phyloP scores from a whole-genome alignment of 2,797 vertebrate species.

The Betta splendens region DNA sequence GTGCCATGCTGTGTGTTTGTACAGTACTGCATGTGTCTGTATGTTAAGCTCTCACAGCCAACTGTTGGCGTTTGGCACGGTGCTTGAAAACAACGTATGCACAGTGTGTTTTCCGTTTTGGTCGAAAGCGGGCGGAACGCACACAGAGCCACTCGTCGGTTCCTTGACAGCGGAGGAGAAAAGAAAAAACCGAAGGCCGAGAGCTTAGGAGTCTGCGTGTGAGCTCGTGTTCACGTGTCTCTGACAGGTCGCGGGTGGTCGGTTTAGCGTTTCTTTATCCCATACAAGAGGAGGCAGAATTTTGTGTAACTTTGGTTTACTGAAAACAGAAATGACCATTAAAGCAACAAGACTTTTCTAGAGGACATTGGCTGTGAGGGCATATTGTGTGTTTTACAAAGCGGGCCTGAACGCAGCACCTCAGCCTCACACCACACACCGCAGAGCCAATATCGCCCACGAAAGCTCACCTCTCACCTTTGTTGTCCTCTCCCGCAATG shows the following conservation, averaged over 20 bases:
- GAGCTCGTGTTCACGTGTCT: conserved; percentile 19
- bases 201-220: too few species aligned
- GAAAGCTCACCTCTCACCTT: conserved; percentile 75
- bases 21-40: conserved; percentile 66
- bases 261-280: conserved; percentile 88
- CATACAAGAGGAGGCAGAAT: conserved; percentile 99
- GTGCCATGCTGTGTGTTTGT: conserved; percentile 60
- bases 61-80: conserved; percentile 90
- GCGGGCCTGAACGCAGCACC: conserved; percentile 56
- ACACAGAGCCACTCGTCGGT: conserved; percentile 79
- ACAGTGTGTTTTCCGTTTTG: conserved; percentile 91
- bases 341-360: conserved; percentile 85
- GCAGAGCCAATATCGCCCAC: conserved; percentile 82
- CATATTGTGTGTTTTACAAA: conserved; percentile 64
- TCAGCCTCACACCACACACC: conserved; percentile 47
- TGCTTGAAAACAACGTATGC: conserved; percentile 90
- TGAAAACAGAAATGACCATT: conserved; percentile 92
- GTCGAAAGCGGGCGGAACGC: conserved; percentile 89
- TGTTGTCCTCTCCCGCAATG: conserved; percentile 94
- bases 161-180: conserved; percentile 77
- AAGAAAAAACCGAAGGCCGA: conserved; percentile 58
- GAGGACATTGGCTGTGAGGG: conserved; percentile 77
- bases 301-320: conserved; percentile 99
- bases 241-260: conserved; percentile 71
- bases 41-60: conserved; percentile 90